Conservation (phyloP, 2,888 invertebrate genomes). For the Rosalia funebris region DNA sequence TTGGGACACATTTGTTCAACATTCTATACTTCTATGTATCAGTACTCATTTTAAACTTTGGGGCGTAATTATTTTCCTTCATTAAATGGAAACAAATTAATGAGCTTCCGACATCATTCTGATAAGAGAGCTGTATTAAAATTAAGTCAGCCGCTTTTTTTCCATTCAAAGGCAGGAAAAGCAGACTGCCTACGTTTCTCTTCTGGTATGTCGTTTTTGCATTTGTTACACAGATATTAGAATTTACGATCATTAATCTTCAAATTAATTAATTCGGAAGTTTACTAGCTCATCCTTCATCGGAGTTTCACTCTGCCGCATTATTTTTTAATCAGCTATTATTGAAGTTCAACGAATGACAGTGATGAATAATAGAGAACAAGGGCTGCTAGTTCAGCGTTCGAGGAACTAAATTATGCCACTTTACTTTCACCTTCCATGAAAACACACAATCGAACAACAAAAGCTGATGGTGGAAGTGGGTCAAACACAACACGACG, state of each 20-base stretch:
- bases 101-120: too few relatives aligned
- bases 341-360: slow-evolving; percentile 22
- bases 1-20: too few relatives aligned
- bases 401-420: slow-evolving; percentile 14
- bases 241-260: slow-evolving; percentile 13
- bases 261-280: slow-evolving; percentile 19
- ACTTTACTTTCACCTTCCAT: slow-evolving; percentile 15
- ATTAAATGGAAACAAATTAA: too few relatives aligned
- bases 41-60: too few relatives aligned
- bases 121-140: too few relatives aligned
- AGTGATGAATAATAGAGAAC: slow-evolving; percentile 24
- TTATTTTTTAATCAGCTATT: slow-evolving; percentile 25
- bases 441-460: slow-evolving; percentile 18
- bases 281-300: slow-evolving; percentile 23
- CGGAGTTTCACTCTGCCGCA: slow-evolving; percentile 16
- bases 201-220: too few relatives aligned
- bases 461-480: slow-evolving; percentile 1
- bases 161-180: too few relatives aligned
- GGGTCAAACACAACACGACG: slow-evolving; percentile 5
- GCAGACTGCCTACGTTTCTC: too few relatives aligned
- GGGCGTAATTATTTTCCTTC: too few relatives aligned
- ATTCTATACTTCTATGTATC: too few relatives aligned
- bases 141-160: too few relatives aligned
- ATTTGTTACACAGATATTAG: too few relatives aligned
- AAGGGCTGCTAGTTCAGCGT: slow-evolving; percentile 20